phyloP scores from a whole-genome alignment of 1,140 invertebrate species.

The Trachymyrmex cornetzi region DNA sequence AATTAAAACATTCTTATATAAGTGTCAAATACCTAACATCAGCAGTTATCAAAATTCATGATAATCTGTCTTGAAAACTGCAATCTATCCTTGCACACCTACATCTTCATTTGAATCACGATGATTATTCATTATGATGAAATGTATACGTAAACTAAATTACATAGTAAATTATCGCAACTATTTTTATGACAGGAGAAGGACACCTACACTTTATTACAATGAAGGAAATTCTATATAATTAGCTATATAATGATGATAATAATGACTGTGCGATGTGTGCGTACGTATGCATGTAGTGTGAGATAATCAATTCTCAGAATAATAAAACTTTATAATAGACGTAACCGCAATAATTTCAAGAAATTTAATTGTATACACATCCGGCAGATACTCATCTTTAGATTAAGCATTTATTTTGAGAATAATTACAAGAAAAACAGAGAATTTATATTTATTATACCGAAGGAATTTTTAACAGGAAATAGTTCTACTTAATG shows the following conservation, averaged over 20 bases:
- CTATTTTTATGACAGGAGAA: constrained; percentile 13
- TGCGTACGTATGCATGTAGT: background rate
- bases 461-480: background rate
- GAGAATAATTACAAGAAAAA: constrained; percentile 15
- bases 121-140: background rate
- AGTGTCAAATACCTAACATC: background rate
- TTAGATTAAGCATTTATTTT: background rate
- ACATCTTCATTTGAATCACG: background rate
- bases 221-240: constrained; percentile 16
- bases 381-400: background rate
- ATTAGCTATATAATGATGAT: background rate
- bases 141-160: background rate
- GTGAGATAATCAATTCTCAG: background rate
- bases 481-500: background rate
- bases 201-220: background rate
- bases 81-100: background rate
- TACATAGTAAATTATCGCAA: background rate
- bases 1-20: too few species aligned
- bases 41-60: background rate
- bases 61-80: background rate
- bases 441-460: background rate
- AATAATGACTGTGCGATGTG: background rate
- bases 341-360: constrained; percentile 8
- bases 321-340: constrained; percentile 14
- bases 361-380: background rate